Base-by-base conservation (phyloP, 2,888 invertebrate species). In the Oscheius myriophilus region DNA sequence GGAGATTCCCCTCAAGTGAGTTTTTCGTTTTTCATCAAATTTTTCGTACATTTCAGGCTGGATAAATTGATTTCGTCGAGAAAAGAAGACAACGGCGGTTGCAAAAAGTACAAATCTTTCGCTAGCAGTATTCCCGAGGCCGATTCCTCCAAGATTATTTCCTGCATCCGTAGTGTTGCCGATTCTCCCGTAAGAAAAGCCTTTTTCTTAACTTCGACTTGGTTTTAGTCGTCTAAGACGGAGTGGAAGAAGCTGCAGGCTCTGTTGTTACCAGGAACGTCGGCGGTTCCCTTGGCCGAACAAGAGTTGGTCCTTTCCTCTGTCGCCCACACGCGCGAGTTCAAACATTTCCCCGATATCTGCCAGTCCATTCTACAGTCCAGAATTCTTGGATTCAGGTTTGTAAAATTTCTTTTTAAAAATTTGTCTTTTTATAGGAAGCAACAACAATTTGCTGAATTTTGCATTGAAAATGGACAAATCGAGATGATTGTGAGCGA, bases 61-160 rank as follows among this genome's bases (percentile, higher is more conserved):
- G 33, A 33, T 33, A 33, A 9, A 33, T 33, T 33, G 33, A 33
- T 58, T 42, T 16, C 14, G 16, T 23, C 46, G n/a, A 25, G 7
- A 6, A 11, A 23, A 14, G 25, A 46, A 61, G 46, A 46, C 16
- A 42, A 58, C 42, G 42, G 14, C 41, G 43, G 21, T 16, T 58
- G 58, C 42, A 58, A 58, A 58, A 18, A 18, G 7, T 58, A 43
- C 26, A 58, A 58, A 33, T 61, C 61, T 7, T 61, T 61, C n/a
- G 14, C 46, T 33, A 46, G 33, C 16, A 21, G 45, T 11, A 23
- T 59, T 23, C 46, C 49, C 9, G 61, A 61, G 6, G 4, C 18
- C 39, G 49, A 23, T 46, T 59, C 59, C 11, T 45, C 23, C 26
- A 12, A 45, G 21, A 2, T 61, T 18, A 33, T 49, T n/a, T 11